These are phyloP conservation scores for Toxotes jaculatrix DNA, from an alignment of 2,113 vertebrate species.

Conservation along the genomic window DNA sequence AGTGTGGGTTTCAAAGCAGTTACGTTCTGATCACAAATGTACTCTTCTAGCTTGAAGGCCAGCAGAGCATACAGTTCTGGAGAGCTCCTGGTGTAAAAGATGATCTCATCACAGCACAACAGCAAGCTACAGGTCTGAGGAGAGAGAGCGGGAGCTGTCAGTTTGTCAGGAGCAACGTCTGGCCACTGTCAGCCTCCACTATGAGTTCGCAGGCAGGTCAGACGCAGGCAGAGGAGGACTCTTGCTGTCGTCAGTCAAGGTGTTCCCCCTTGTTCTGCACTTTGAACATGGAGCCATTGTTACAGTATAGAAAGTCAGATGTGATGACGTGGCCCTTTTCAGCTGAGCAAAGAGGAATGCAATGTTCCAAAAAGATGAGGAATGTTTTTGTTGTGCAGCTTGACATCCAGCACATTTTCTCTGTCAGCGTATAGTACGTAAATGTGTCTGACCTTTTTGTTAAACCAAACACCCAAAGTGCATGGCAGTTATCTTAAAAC, in stretches of 20 bases:
- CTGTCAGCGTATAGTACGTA: background rate
- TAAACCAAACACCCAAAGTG: background rate
- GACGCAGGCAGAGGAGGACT: background rate
- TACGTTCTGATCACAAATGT: background rate
- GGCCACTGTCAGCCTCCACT: constrained; percentile 44
- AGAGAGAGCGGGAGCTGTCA: constrained; percentile 13
- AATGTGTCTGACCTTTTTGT: constrained; percentile 3
- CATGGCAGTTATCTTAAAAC: background rate
- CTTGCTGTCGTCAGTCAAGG: constrained; percentile 26
- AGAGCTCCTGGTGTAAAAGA: constrained; percentile 19
- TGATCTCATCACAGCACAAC: constrained; percentile 6
- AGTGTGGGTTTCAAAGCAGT: background rate
- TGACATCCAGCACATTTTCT: background rate
- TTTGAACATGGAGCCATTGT: background rate
- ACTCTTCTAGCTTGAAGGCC: background rate
- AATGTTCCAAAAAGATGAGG: constrained; percentile 18
- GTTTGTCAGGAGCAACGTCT: constrained; percentile 46
- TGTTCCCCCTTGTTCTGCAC: background rate
- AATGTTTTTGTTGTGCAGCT: constrained; percentile 16
- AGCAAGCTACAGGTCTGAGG: constrained; percentile 33
- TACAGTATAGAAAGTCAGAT: background rate
- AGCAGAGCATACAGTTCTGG: background rate
- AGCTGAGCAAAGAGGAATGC: constrained; percentile 4
- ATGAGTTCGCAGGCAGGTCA: constrained; percentile 45
- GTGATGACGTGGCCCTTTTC: background rate